Conservation (phyloP, 2,797 vertebrate genomes). For the Myiotriccus ornatus region DNA sequence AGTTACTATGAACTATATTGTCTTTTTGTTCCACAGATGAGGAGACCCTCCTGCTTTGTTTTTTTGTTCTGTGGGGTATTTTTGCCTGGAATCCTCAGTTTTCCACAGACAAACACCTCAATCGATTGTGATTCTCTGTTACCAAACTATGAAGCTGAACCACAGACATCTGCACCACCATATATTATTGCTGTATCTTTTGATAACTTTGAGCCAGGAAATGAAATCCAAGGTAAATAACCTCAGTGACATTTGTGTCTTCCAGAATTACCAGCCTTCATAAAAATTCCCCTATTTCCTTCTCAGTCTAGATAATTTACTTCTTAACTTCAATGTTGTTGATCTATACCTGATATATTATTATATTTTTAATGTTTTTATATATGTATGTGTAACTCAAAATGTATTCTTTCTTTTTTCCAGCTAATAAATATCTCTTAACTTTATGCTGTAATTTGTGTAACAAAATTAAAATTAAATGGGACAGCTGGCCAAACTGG, state of each 20-base stretch:
- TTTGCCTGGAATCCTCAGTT: slow-evolving; percentile 38
- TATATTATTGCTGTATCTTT: slow-evolving; percentile 53
- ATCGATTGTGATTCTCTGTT: slow-evolving; percentile 68
- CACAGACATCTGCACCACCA: slow-evolving; percentile 53
- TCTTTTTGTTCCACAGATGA: slow-evolving; percentile 51
- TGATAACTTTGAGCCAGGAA: slow-evolving; percentile 58
- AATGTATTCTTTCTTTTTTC: not conserved
- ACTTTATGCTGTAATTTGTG: not conserved
- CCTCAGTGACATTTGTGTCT: not conserved
- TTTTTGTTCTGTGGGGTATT: slow-evolving; percentile 59
- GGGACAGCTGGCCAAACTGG: not conserved
- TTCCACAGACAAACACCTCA: slow-evolving; percentile 47
- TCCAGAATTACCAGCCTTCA: not conserved
- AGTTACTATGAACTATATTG: not conserved
- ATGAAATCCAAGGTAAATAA: slow-evolving; percentile 62
- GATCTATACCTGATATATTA: not conserved
- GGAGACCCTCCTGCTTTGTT: not conserved
- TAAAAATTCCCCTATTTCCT: not conserved
- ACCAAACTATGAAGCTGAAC: slow-evolving; percentile 51
- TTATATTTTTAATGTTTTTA: not conserved
- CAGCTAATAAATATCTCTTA: not conserved
- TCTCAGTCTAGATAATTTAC: not conserved
- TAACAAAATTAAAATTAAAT: not conserved
- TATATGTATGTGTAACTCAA: not conserved
- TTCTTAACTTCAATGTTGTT: not conserved